Percentiles rank a stretch among this genome's conserved stretches.
Evolutionary conservation across 2,888 invertebrate species (phyloP).

Genomic region (Scotopteryx bipunctaria): DNA sequence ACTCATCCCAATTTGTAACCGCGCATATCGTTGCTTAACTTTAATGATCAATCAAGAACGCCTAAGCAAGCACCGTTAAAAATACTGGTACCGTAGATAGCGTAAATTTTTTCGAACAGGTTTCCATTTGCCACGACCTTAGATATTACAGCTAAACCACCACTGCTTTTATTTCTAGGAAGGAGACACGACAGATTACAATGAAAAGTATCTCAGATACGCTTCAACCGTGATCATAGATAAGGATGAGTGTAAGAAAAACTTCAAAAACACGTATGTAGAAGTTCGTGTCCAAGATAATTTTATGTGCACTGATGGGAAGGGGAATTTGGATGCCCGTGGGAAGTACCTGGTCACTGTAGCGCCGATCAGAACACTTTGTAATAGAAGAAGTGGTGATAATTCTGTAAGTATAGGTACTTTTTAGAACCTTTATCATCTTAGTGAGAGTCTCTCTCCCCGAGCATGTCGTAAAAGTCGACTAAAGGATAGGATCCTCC

Average conservation of each 20-base stretch:
- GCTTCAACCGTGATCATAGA: neutral
- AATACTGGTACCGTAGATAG: too few species aligned
- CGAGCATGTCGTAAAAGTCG: too few species aligned
- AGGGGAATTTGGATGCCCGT: neutral
- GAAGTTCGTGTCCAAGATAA: neutral
- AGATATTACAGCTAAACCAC: too few species aligned
- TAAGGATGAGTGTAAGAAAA: neutral
- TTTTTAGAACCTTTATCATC: neutral
- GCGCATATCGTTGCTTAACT: too few species aligned
- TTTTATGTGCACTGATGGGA: conserved; percentile 3
- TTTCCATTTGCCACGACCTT: too few species aligned
- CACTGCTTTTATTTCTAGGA: too few species aligned
- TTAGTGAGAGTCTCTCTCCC: too few species aligned
- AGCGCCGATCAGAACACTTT: neutral
- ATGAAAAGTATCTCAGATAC: neutral
- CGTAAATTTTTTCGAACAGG: too few species aligned
- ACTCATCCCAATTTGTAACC: too few species aligned
- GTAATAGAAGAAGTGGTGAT: neutral
- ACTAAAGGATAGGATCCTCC: too few species aligned
- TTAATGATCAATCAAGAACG: too few species aligned
- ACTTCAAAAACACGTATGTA: neutral
- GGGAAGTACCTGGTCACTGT: neutral
- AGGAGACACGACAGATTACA: conserved; percentile 11
- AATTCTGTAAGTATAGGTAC: neutral
- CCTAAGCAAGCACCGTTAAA: too few species aligned